These are phyloP conservation scores for Sanderia malayensis DNA, from an alignment of 30 jellyfish, hydroid and myxozoan genomes.

Conservation along the genomic window DNA sequence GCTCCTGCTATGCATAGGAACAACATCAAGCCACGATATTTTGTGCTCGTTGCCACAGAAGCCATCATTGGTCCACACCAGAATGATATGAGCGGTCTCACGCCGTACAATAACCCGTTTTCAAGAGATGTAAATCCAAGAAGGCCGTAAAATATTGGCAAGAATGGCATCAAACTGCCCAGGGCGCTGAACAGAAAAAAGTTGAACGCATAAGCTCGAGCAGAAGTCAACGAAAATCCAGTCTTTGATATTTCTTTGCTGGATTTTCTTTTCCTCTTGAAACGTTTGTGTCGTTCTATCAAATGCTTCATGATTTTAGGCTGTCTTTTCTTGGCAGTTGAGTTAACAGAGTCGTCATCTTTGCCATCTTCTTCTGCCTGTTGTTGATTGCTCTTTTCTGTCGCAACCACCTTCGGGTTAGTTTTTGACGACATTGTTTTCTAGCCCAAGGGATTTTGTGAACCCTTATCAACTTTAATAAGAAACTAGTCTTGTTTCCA, in stretches of 20 bases:
- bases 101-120: constrained; percentile 51
- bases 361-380: too few species aligned
- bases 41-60: constrained; percentile 35
- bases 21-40: constrained; percentile 25
- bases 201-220: constrained; percentile 57
- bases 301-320: too few species aligned
- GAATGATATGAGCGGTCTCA: constrained; percentile 55
- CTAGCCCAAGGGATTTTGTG: too few species aligned
- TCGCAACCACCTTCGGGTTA: too few species aligned
- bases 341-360: neutral
- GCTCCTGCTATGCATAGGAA: constrained; percentile 67
- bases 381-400: neutral
- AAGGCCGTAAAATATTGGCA: constrained; percentile 64
- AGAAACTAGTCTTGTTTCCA: too few species aligned
- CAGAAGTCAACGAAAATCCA: constrained; percentile 18
- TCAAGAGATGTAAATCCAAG: constrained; percentile 60
- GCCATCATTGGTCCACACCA: constrained; percentile 74
- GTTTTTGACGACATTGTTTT: too few species aligned
- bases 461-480: too few species aligned
- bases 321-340: too few species aligned
- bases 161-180: constrained; percentile 66
- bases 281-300: too few species aligned
- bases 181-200: constrained; percentile 52
- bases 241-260: too few species aligned
- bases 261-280: too few species aligned